Evolutionary conservation across 1,140 invertebrate genomes (phyloP).

Genomic region (Coptotermes formosanus): DNA sequence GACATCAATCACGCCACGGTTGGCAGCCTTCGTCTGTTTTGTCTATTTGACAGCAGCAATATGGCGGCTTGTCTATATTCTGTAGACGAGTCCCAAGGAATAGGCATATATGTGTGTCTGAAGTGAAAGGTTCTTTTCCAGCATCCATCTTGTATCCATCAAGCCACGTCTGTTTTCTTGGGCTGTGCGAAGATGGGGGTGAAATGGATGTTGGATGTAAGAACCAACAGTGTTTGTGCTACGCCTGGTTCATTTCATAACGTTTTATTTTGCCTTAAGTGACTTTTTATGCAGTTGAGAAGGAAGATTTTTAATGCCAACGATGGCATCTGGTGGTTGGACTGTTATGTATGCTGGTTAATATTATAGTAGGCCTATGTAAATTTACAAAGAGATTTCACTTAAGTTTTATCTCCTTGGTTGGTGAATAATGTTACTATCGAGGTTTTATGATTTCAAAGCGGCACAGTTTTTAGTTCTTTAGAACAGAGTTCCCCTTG

Average conservation of each 20-base stretch:
- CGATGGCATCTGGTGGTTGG: neutral
- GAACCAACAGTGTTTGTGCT: neutral
- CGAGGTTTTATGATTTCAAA: neutral
- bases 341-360: neutral
- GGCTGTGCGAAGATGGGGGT: neutral
- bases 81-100: neutral
- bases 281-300: neutral
- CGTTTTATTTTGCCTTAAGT: neutral
- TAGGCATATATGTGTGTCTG: neutral
- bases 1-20: conserved; percentile 13
- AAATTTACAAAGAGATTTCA: neutral
- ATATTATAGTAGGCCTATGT: neutral
- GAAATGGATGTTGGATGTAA: neutral
- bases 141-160: conserved; percentile 6
- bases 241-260: neutral
- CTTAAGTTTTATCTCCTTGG: neutral
- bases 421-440: neutral
- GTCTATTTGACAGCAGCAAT: conserved; percentile 18
- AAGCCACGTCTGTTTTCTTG: conserved; percentile 6
- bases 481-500: no score
- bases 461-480: neutral
- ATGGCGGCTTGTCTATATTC: conserved; percentile 15
- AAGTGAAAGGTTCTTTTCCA: neutral
- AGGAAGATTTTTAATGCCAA: neutral
- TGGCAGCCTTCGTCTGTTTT: conserved; percentile 14